phyloP scores from a whole-genome alignment of 1,140 invertebrate genomes.

The Solenopsis invicta region DNA sequence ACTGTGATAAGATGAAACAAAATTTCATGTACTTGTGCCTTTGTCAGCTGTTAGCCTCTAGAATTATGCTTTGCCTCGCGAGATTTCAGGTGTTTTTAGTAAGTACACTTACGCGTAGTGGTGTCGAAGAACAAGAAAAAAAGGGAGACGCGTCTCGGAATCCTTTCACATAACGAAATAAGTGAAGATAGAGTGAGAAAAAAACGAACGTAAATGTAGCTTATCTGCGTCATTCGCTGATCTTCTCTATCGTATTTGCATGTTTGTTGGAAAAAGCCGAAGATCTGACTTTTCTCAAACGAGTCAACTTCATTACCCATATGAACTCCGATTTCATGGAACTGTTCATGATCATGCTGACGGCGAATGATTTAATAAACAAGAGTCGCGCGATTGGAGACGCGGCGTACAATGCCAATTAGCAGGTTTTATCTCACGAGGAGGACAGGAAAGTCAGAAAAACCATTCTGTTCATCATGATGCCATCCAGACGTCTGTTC shows the following conservation, averaged over 20 bases:
- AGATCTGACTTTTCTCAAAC: not conserved
- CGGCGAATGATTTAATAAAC: constrained; percentile 57
- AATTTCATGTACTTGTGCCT: constrained; percentile 59
- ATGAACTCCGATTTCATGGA: constrained; percentile 39
- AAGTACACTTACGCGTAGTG: not conserved
- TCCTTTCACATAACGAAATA: no score
- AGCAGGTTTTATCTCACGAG: constrained; percentile 27
- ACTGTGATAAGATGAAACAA: constrained; percentile 52
- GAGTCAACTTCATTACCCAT: constrained; percentile 62
- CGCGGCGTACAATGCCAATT: constrained; percentile 53
- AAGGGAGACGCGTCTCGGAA: no score
- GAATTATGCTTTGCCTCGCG: constrained; percentile 68
- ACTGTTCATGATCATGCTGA: constrained; percentile 63
- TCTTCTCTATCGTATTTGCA: not conserved
- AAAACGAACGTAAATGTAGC: not conserved
- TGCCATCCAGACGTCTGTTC: constrained; percentile 50
- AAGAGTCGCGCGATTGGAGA: constrained; percentile 57
- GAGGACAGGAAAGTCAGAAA: constrained; percentile 41
- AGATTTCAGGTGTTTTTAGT: constrained; percentile 73
- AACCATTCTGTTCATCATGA: constrained; percentile 53
- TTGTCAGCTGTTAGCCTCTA: constrained; percentile 66
- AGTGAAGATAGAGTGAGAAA: no score
- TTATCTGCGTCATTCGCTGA: not conserved
- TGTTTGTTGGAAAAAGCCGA: constrained; percentile 48
- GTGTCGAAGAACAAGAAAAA: not conserved